phyloP scores from a whole-genome alignment of 1,140 invertebrate species.

The Drosophila gunungcola region DNA sequence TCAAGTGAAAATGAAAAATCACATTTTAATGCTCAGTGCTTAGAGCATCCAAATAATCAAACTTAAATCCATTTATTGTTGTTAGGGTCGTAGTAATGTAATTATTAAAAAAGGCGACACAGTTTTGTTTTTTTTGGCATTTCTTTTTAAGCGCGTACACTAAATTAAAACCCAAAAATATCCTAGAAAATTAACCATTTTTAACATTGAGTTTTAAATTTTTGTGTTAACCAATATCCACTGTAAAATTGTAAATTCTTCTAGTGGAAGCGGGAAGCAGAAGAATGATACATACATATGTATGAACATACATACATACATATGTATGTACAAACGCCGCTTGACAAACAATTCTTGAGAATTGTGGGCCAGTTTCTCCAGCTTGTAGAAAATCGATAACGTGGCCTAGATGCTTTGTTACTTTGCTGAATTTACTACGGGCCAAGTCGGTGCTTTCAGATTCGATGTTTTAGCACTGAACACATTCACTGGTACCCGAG shows the following conservation, averaged over 20 bases:
- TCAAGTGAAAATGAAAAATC: no score
- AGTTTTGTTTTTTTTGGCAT: no score
- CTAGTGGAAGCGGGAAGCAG: not conserved
- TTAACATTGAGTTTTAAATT: no score
- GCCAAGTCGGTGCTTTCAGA: not conserved
- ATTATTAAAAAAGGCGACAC: no score
- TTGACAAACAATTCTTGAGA: slow-evolving; percentile 22
- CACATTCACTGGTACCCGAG: slow-evolving; percentile 6
- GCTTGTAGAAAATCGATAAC: slow-evolving; percentile 56
- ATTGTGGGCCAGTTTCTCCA: slow-evolving; percentile 18
- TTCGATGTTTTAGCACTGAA: not conserved
- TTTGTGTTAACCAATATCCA: not conserved
- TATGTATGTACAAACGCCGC: not conserved
- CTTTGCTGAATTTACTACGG: not conserved
- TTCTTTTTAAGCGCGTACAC: no score
- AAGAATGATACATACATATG: not conserved
- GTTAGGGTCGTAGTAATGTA: no score
- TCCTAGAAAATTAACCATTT: not conserved
- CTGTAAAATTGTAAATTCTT: slow-evolving; percentile 1
- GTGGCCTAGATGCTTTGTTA: slow-evolving; percentile 49
- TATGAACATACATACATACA: no score
- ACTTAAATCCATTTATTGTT: no score
- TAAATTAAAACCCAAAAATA: no score
- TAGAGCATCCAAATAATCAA: no score
- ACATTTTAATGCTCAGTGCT: no score